Base-by-base conservation (phyloP, 64 coral and sea anemone species). In the Pocillopora damicornis region DNA sequence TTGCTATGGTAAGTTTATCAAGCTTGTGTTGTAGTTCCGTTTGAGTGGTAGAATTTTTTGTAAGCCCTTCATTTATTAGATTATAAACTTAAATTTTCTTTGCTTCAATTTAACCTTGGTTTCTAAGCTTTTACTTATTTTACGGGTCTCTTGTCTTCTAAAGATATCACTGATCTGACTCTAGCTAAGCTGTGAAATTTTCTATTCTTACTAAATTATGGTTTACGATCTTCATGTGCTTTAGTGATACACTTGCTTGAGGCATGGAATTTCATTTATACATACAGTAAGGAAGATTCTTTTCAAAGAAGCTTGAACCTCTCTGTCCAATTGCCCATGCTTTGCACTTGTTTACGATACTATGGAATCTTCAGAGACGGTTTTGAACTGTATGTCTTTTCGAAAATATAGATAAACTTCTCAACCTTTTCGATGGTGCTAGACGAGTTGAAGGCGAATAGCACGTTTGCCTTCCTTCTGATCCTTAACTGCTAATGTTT, bases 1-100 rank as follows among this genome's bases (percentile, higher is more conserved):
- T 86, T 74, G 75, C 75, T 60, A 92, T 92, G 90, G 90, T 92
- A 51, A 87, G 90, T 87, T 87, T 62, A 6, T 56, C 63, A n/a
- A 20, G 15, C n/a, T 56, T 73, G 38, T 51, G 22, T 3, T 42
- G 18, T 20, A 15, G 9, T 72, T 73, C 69, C 81, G 38, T 72
- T 59, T 37, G 57, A 36, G 11, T 58, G 8, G 65, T 58, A 38
- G 57, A 42, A 69, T 68, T 56, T 84, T 83, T 85, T 64, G 79
- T 17, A 71, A 72, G 81, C 0, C 45, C 63, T 37, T 72, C 81
- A 22, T 45, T 56, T 77, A 51, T 63, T 63, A 36, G 22, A 25
- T 64, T 81, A 18, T 25, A 13, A 51, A 51, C 42, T 51, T 7
- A 51, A n/a, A 63, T 63, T 63, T 71, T 71, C 67, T 71, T 71